Evolutionary conservation across 2,888 invertebrate genomes (phyloP).

Genomic region (Anticlea derivata): DNA sequence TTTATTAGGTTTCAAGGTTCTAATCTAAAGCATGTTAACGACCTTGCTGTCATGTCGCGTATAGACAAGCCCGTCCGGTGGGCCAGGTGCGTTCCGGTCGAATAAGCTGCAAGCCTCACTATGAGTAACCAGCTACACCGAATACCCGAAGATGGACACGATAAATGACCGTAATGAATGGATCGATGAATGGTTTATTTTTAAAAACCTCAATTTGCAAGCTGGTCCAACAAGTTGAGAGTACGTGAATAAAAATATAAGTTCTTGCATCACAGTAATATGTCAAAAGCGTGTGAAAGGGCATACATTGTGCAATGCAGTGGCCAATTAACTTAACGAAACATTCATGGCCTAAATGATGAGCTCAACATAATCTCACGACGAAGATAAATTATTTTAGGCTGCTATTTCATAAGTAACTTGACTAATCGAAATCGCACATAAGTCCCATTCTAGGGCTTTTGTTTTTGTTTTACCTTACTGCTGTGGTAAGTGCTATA

Average conservation of each 20-base stretch:
- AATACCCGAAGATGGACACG: constrained; percentile 33
- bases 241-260: constrained; percentile 42
- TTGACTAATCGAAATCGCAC: neutral
- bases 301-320: constrained; percentile 54
- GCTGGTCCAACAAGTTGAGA: constrained; percentile 26
- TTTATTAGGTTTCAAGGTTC: constrained; percentile 27
- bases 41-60: constrained; percentile 21
- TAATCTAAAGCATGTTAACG: constrained; percentile 22
- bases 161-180: constrained; percentile 34
- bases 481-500: too few relatives aligned
- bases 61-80: constrained; percentile 28
- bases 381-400: constrained; percentile 17
- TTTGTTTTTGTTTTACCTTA: too few relatives aligned
- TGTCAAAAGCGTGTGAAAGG: constrained; percentile 71
- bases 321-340: constrained; percentile 45
- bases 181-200: constrained; percentile 35
- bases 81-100: constrained; percentile 28
- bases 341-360: constrained; percentile 37
- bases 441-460: too few relatives aligned
- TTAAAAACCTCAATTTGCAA: constrained; percentile 30
- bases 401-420: neutral
- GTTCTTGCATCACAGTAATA: constrained; percentile 59
- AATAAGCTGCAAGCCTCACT: constrained; percentile 17
- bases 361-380: constrained; percentile 16
- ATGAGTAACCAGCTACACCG: constrained; percentile 23